Evolutionary conservation across 2,113 vertebrate genomes (phyloP).

Genomic region (Podarcis raffonei): DNA sequence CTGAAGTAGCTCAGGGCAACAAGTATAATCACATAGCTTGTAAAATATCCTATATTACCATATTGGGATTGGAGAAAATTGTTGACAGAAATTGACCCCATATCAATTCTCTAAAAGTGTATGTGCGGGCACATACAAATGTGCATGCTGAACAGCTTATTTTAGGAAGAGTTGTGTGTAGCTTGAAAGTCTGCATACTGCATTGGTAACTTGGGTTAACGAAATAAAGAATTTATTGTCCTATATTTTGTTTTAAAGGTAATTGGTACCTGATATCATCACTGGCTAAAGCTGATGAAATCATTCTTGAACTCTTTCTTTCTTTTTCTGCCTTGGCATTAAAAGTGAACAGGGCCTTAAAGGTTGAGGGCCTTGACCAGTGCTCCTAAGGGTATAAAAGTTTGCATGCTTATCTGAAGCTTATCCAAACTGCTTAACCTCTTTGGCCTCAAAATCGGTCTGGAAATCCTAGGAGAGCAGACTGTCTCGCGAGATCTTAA

Average conservation of each 20-base stretch:
- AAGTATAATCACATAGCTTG: neutral
- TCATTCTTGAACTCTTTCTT: neutral
- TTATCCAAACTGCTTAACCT: constrained; percentile 61
- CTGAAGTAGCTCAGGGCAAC: neutral
- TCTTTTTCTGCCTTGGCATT: rapidly evolving
- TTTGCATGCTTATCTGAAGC: constrained; percentile 56
- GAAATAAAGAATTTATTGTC: constrained; percentile 2
- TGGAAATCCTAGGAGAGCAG: constrained; percentile 44
- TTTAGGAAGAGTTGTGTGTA: neutral
- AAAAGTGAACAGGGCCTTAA: constrained; percentile 2
- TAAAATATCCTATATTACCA: neutral
- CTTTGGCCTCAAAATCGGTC: constrained; percentile 54
- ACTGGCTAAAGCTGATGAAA: neutral
- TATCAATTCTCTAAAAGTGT: neutral
- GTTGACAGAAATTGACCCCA: neutral
- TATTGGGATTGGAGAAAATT: neutral
- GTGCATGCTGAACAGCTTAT: neutral
- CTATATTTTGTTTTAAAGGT: neutral
- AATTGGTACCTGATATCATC: neutral
- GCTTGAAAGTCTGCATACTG: neutral
- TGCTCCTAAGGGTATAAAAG: constrained; percentile 31
- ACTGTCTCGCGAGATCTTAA: constrained; percentile 54
- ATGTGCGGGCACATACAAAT: neutral
- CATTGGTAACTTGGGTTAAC: neutral
- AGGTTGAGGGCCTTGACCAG: constrained; percentile 40